phyloP scores from a whole-genome alignment of 2,888 invertebrate species.

The Pristionchus maxplancki region DNA sequence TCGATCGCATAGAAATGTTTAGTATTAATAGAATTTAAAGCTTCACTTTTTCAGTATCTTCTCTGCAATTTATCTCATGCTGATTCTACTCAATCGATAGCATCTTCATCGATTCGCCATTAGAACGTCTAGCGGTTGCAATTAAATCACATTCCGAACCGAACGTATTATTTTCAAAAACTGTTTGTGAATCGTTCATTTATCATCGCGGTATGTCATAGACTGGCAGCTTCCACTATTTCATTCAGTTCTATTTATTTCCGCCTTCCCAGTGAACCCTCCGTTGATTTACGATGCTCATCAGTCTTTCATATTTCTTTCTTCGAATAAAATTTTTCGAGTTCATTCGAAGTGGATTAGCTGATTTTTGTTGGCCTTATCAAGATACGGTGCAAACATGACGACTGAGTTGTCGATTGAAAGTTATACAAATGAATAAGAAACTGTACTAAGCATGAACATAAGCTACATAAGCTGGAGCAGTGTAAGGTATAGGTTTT shows the following conservation, averaged over 20 bases:
- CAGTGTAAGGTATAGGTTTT: too few species aligned
- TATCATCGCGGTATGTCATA: slow-evolving; percentile 31
- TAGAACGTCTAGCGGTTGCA: not conserved
- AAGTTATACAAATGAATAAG: too few species aligned
- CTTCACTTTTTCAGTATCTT: not conserved
- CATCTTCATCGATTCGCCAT: not conserved
- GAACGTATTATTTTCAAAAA: not conserved
- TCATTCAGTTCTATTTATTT: not conserved
- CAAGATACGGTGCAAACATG: too few species aligned
- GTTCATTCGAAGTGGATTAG: not conserved
- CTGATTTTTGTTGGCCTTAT: too few species aligned
- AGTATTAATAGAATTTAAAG: not conserved
- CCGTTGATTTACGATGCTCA: slow-evolving; percentile 24
- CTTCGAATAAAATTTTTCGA: not conserved
- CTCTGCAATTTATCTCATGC: not conserved
- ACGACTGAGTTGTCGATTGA: too few species aligned
- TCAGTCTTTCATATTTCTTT: not conserved
- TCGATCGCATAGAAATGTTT: too few species aligned
- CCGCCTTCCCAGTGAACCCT: not conserved
- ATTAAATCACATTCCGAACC: not conserved
- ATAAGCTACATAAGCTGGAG: too few species aligned
- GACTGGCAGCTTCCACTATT: not conserved
- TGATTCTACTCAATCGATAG: not conserved
- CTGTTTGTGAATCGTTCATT: not conserved
- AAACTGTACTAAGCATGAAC: too few species aligned